Base-by-base conservation (phyloP, 2,113 vertebrate genomes). In the Rhodinocichla rosea region DNA sequence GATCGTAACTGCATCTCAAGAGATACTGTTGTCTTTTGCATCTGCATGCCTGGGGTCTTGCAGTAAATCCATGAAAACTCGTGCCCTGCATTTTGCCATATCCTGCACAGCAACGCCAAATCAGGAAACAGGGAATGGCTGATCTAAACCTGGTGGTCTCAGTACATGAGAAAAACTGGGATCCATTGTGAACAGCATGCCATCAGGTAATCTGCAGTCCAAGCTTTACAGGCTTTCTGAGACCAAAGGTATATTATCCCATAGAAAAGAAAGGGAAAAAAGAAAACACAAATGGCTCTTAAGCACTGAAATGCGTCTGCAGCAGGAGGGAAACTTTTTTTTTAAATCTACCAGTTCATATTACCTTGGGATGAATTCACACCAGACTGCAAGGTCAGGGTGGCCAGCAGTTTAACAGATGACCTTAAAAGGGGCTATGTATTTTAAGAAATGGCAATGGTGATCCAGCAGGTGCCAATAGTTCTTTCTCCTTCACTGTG, bases 401-500 rank as follows among this genome's bases (percentile, higher is more conserved):
- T 83, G 53, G 40, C 19, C 60, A 35, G 64, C 9, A 90, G 60
- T 89, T 90, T 56, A 92, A 82, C 9, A 69, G 92, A 80, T 62
- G 18, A 92, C 85, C 40, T 81, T 89, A 94, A 86, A 93, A 93
- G 64, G 74, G 65, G 26, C 76, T 75, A 81, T 71, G 13, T 92
- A 94, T 95, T 95, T 97, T 89, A 93, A 87, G 91, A 94, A 92
- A 89, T 52, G 57, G 44, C 62, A 86, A 24, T 37, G 53, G 70
- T 1, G 1, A 92, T 68, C 62, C 64, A 81, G 71, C 49, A 86
- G 71, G 76, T 92, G 90, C 76, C 85, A 78, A 53, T 70, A 93
- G 71, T 52, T 94, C 84, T 77, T 92, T 71, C 59, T 85, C 27
- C 35, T 93, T 83, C 82, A 45, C 35, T 24, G 15, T 63, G 44